Percentiles rank a stretch among this genome's conserved stretches.
These are phyloP conservation scores for Trichomalopsis sarcophagae DNA, from an alignment of 1,140 invertebrate species.

Conservation along the genomic window DNA sequence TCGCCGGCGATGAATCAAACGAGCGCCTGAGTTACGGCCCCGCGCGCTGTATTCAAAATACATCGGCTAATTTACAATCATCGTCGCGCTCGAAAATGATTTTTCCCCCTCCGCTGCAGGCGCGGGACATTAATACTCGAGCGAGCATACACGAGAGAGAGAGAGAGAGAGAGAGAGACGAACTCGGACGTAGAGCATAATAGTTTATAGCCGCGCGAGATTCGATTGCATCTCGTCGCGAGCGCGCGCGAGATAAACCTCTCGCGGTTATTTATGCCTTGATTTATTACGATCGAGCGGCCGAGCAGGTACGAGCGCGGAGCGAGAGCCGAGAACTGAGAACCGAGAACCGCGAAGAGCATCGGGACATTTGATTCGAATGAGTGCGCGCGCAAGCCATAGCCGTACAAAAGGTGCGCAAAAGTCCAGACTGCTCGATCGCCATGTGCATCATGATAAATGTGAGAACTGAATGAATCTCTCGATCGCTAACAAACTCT, in stretches of 20 bases:
- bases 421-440: background rate
- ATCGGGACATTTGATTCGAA: conserved; percentile 36
- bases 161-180: conserved; percentile 11
- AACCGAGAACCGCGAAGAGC: too few species aligned
- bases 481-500: background rate
- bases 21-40: conserved; percentile 41
- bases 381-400: too few species aligned
- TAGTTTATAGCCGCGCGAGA: conserved; percentile 59
- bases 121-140: conserved; percentile 67
- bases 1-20: conserved; percentile 35
- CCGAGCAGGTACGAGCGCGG: background rate
- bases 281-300: conserved; percentile 74
- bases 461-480: conserved; percentile 23
- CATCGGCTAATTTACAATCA: conserved; percentile 48
- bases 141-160: background rate
- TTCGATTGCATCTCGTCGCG: conserved; percentile 65
- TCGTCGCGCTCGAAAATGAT: conserved; percentile 36
- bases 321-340: background rate
- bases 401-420: background rate
- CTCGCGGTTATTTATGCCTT: conserved; percentile 73
- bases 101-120: conserved; percentile 48
- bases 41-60: conserved; percentile 46
- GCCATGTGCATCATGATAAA: background rate
- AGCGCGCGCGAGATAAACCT: conserved; percentile 66
- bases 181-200: conserved; percentile 18